Conservation (phyloP, 2,797 vertebrate species). For the Neoniphon sammara region DNA sequence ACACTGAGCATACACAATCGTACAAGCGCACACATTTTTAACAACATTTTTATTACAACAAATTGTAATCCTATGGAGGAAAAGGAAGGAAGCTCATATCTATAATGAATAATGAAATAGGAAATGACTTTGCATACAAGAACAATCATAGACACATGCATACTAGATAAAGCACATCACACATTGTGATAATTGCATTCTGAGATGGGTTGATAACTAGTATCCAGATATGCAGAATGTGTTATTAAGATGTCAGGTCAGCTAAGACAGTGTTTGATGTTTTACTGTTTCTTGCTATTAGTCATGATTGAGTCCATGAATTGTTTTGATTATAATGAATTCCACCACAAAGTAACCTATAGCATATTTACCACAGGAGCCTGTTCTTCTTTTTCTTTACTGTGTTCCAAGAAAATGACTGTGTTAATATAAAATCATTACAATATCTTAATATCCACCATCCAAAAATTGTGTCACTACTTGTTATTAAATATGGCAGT, state of each 20-base stretch:
- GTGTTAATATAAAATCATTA: no score
- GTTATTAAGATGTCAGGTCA: no score
- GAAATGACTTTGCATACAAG: not conserved
- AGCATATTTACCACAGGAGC: no score
- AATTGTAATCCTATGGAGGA: not conserved
- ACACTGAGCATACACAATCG: no score
- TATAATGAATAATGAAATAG: constrained; percentile 1
- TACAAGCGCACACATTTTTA: not conserved
- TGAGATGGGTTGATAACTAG: not conserved
- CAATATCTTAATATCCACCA: no score
- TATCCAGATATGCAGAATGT: not conserved
- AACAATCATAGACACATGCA: not conserved
- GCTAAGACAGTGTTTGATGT: not conserved
- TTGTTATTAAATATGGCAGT: no score
- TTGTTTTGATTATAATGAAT: no score
- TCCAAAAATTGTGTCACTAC: no score
- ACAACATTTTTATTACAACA: not conserved
- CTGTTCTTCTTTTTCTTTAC: no score
- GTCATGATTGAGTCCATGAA: no score
- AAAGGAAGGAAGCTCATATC: not conserved
- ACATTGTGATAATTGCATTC: not conserved
- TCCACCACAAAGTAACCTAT: no score
- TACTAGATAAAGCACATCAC: not conserved
- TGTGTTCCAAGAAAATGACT: no score
- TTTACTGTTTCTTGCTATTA: not conserved